Base-by-base conservation (phyloP, 1,140 invertebrate genomes). In the Sitophilus oryzae region DNA sequence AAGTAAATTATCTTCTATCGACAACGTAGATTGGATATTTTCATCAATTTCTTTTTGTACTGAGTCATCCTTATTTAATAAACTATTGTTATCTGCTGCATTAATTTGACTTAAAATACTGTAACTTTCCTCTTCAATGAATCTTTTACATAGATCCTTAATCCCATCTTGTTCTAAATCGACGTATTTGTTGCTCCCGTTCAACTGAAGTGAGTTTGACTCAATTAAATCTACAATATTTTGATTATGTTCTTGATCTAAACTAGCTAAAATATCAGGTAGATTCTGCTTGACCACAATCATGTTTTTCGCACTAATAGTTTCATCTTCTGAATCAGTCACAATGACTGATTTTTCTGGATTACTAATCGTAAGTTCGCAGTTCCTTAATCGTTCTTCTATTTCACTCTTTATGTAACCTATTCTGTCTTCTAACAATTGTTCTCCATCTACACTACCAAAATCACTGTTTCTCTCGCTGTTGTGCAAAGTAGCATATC, bases 391-490 rank as follows among this genome's bases (percentile, higher is more conserved):
- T 16, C 45, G 47, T 21, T 40, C 34, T 18, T 54, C 52, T 5
- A 54, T 46, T 38, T 54, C 43, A 10, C 4, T 40, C n/a, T 50
- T 51, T 20, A 47, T 43, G 23, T 42, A 23, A 41, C 22, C 19
- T 19, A 21, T 50, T 25, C 40, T 25, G 22, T 55, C 46, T 23
- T 64, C 45, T 22, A 55, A 52, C 11, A 58, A 55, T 18, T 55
- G 34, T 30, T 54, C 52, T 6, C 52, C 52, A 16, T 54, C 52
- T 23, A 54, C 52, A 34, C 52, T 54, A 15, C 52, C 52, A 35
- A 54, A 54, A 40, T 54, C 52, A 20, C 52, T 54, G 35, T 54
- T 54, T 25, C 52, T 37, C 23, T 54, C 52, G 25, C 52, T 54
- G 36, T 54, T 54, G 23, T 54, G 52, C 16, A 47, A 47, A 25